Evolutionary conservation across 2,113 vertebrate species (phyloP).

Genomic region (Mastomys natalensis): DNA sequence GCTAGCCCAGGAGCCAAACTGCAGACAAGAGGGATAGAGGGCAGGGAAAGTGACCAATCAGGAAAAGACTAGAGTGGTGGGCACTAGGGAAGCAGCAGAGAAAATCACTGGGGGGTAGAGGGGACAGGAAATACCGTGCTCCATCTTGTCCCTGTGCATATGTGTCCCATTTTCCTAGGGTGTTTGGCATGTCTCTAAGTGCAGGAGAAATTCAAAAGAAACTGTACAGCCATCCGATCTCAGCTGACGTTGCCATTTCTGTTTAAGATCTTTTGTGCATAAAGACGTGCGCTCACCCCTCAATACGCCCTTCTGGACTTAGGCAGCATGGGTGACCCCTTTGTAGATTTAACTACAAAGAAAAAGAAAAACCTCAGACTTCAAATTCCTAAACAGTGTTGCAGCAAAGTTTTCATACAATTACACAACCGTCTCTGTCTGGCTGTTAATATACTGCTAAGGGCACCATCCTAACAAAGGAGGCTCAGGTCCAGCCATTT

Average conservation of each 20-base stretch:
- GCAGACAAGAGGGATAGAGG: neutral
- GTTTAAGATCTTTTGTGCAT: neutral
- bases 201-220: neutral
- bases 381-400: neutral
- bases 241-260: neutral
- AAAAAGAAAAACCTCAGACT: conserved; percentile 39
- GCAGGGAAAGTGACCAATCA: neutral
- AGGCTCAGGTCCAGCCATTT: neutral
- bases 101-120: neutral
- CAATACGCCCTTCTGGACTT: conserved; percentile 31
- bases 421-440: neutral
- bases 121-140: neutral
- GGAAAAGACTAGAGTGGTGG: neutral
- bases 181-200: neutral
- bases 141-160: neutral
- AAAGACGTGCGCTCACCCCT: neutral
- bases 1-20: neutral
- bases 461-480: neutral
- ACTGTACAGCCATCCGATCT: neutral
- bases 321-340: neutral
- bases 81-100: neutral
- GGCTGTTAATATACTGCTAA: neutral
- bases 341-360: conserved; percentile 2
- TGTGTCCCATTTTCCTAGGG: neutral
- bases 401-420: neutral